Conservation (phyloP, 2,797 vertebrate species). For the Ispidina picta region DNA sequence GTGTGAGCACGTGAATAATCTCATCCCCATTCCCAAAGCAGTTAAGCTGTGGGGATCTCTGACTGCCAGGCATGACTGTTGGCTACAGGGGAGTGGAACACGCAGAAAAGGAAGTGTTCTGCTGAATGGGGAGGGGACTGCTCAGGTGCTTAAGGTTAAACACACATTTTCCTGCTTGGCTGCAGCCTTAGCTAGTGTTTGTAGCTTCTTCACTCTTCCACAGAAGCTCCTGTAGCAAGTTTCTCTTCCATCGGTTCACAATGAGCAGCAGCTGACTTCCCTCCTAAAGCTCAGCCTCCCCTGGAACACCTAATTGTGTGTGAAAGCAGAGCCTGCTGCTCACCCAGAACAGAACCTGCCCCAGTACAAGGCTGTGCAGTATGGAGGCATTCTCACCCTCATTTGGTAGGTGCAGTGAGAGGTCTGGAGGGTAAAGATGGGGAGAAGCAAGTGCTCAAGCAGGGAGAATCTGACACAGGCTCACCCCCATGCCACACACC, state of each 20-base stretch:
- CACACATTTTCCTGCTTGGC: constrained; percentile 51
- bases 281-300: not conserved
- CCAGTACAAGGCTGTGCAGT: not conserved
- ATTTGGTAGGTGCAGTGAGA: not conserved
- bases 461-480: not conserved
- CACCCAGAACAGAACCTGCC: not conserved
- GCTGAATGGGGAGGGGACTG: constrained; percentile 54
- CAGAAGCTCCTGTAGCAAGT: not conserved
- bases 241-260: not conserved
- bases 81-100: constrained; percentile 48
- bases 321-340: not conserved
- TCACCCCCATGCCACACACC: not conserved
- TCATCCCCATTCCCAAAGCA: constrained; percentile 41
- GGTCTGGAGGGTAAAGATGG: not conserved
- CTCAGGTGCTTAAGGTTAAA: constrained; percentile 57
- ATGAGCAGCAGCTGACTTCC: not conserved
- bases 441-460: not conserved
- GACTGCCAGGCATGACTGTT: constrained; percentile 30
- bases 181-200: constrained; percentile 2
- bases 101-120: constrained; percentile 48
- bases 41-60: constrained; percentile 49
- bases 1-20: constrained; percentile 21
- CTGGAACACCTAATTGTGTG: not conserved
- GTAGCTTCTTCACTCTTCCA: not conserved
- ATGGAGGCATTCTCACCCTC: not conserved